These are phyloP conservation scores for Oreonectes daqikongensis DNA, from an alignment of 2,797 vertebrate species.

Conservation along the genomic window DNA sequence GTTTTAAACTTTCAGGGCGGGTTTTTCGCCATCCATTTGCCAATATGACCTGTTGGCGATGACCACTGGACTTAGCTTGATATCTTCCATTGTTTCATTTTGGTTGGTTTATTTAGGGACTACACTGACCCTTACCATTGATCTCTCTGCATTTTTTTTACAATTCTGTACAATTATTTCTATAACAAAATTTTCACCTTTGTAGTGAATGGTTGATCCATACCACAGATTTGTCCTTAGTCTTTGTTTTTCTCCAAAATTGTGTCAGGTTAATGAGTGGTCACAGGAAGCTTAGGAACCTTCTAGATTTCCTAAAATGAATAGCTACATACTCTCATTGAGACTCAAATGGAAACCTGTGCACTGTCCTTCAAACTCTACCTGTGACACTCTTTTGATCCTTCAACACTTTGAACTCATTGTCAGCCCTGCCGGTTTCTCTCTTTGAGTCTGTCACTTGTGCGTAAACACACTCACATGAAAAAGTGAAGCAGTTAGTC, in stretches of 20 bases:
- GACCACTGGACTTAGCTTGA: neutral
- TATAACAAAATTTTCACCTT: constrained; percentile 68
- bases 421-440: constrained; percentile 62
- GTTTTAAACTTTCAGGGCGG: constrained; percentile 57
- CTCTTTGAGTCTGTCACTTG: constrained; percentile 49
- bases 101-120: neutral
- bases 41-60: neutral
- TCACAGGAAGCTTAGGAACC: constrained; percentile 65
- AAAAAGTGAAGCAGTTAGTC: neutral
- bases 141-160: constrained; percentile 52
- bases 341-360: constrained; percentile 68
- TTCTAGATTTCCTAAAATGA: constrained; percentile 55
- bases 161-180: constrained; percentile 1
- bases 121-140: constrained; percentile 14
- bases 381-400: constrained; percentile 71
- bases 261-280: constrained; percentile 64
- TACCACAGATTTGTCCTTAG: constrained; percentile 62
- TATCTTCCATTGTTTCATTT: neutral
- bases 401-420: constrained; percentile 69
- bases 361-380: constrained; percentile 73
- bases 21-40: constrained; percentile 27
- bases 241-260: constrained; percentile 51
- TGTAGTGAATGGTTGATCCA: constrained; percentile 64
- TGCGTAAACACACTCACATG: constrained; percentile 31
- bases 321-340: constrained; percentile 58